Conservation (phyloP, 64 coral and sea anemone genomes). For the Cladopsammia gracilis region DNA sequence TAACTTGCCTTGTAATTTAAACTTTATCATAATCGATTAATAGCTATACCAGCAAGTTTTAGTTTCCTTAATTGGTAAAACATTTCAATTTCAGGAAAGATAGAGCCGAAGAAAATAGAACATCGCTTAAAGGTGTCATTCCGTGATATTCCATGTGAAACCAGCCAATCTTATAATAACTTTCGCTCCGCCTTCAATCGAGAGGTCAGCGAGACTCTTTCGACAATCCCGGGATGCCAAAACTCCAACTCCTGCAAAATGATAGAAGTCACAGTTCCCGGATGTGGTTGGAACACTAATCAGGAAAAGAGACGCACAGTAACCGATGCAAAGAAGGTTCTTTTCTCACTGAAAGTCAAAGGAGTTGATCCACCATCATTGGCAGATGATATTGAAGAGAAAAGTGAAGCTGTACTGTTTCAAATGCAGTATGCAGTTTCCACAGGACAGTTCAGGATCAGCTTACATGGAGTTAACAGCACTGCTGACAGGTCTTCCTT, state of each 20-base stretch:
- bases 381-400: neutral
- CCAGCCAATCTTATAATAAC: neutral
- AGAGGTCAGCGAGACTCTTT: neutral
- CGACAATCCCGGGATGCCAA: neutral
- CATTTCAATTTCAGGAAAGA: too few relatives aligned
- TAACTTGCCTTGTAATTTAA: too few relatives aligned
- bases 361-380: neutral
- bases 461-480: neutral
- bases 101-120: neutral
- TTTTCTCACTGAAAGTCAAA: slow-evolving; percentile 4
- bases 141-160: neutral
- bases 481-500: slow-evolving; percentile 23
- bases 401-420: slow-evolving; percentile 39
- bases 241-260: too few relatives aligned
- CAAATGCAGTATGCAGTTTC: slow-evolving; percentile 14
- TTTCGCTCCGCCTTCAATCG: neutral
- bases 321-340: neutral
- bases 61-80: too few relatives aligned
- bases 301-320: neutral
- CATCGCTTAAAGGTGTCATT: neutral
- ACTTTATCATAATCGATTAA: too few relatives aligned
- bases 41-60: too few relatives aligned
- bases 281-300: neutral
- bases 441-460: neutral
- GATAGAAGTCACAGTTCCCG: neutral